phyloP scores from a whole-genome alignment of 2,888 invertebrate species.

The Tridacna crocea region DNA sequence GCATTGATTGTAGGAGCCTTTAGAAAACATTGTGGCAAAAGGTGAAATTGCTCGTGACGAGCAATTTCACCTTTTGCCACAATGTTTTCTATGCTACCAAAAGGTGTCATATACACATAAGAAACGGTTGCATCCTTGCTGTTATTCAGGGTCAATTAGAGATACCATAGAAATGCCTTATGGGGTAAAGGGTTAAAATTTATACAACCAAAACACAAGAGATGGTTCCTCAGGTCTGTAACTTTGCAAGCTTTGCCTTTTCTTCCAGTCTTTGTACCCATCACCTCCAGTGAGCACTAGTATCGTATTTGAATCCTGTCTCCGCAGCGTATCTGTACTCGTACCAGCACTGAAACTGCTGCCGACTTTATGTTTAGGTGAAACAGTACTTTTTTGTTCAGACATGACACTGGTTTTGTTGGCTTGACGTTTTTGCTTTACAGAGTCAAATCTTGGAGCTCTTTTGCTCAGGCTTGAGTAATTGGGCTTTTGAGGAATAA shows the following conservation, averaged over 20 bases:
- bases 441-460: slow-evolving; percentile 15
- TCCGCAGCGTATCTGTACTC: slow-evolving; percentile 58
- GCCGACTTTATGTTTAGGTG: slow-evolving; percentile 27
- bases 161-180: no score
- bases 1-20: no score
- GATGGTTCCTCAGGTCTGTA: slow-evolving; percentile 72
- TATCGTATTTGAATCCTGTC: slow-evolving; percentile 73
- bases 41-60: no score
- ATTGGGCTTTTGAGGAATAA: slow-evolving; percentile 22
- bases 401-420: not conserved
- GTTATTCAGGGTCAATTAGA: no score
- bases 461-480: not conserved
- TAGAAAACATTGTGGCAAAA: no score
- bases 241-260: slow-evolving; percentile 45
- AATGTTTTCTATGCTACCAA: no score
- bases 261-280: slow-evolving; percentile 80
- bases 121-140: no score
- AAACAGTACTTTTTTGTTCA: not conserved
- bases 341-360: slow-evolving; percentile 52
- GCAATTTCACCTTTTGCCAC: no score
- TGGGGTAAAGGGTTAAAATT: no score
- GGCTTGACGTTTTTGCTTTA: slow-evolving; percentile 7
- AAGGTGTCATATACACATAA: no score
- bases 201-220: slow-evolving; percentile 77
- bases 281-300: slow-evolving; percentile 81